Percentiles rank a stretch among this genome's conserved stretches.
These are phyloP conservation scores for Spodoptera littoralis DNA, from an alignment of 2,888 invertebrate species.

Conservation along the genomic window DNA sequence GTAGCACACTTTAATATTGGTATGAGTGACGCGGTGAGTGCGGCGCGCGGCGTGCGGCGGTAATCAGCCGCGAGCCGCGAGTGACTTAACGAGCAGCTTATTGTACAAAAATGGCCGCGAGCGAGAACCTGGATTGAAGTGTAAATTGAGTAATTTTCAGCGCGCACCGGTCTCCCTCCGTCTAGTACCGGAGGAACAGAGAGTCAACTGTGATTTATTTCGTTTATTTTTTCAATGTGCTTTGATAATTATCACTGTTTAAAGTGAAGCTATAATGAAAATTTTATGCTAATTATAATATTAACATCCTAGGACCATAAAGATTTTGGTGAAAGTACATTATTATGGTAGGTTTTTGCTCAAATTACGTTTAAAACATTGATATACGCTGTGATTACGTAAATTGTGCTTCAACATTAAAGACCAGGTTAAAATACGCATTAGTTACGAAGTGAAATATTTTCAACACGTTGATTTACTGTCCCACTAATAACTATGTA, in stretches of 20 bases:
- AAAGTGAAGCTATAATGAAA: too few species aligned
- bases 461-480: conserved; percentile 4
- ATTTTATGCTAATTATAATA: too few species aligned
- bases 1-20: too few species aligned
- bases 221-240: too few species aligned
- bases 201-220: conserved; percentile 2
- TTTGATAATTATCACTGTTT: too few species aligned
- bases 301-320: too few species aligned
- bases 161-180: conserved; percentile 54
- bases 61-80: conserved; percentile 60
- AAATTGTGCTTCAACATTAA: too few species aligned
- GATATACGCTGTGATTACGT: too few species aligned
- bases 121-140: conserved; percentile 87
- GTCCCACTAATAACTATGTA: conserved; percentile 20
- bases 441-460: not conserved
- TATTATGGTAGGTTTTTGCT: too few species aligned
- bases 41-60: conserved; percentile 44
- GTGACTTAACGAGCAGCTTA: conserved; percentile 56
- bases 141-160: conserved; percentile 86
- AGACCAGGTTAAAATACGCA: too few species aligned
- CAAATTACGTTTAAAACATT: too few species aligned
- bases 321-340: too few species aligned
- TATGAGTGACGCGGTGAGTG: not conserved
- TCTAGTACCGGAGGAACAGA: conserved; percentile 5
- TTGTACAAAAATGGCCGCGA: conserved; percentile 84